These are phyloP conservation scores for Chrysolina oricalcia DNA, from an alignment of 2,888 invertebrate genomes.

Conservation along the genomic window DNA sequence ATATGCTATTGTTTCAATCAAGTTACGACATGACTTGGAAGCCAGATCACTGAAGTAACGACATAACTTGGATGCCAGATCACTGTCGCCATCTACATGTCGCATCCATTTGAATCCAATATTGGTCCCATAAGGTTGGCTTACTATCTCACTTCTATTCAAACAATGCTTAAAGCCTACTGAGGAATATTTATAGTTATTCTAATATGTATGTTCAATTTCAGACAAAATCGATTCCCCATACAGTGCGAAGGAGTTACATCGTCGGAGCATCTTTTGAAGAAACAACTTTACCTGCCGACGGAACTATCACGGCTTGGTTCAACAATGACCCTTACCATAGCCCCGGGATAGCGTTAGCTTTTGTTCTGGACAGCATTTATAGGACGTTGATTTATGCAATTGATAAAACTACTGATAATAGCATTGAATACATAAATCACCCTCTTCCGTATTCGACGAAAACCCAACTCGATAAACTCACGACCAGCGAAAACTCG, in stretches of 20 bases:
- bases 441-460: conserved; percentile 80
- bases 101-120: too few relatives aligned
- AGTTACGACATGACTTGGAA: too few relatives aligned
- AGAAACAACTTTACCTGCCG: conserved; percentile 28
- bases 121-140: too few relatives aligned
- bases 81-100: too few relatives aligned
- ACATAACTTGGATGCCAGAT: too few relatives aligned
- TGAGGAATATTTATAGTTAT: too few relatives aligned
- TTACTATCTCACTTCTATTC: too few relatives aligned
- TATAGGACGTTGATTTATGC: conserved; percentile 67
- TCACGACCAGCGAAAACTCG: conserved; percentile 67
- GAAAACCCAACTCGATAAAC: conserved; percentile 71
- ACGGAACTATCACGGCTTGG: conserved; percentile 75
- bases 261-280: conserved; percentile 76
- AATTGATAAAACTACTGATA: background rate
- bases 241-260: conserved; percentile 67
- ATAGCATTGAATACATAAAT: conserved; percentile 73
- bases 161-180: too few relatives aligned
- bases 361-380: conserved; percentile 78
- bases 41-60: too few relatives aligned
- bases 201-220: conserved; percentile 30
- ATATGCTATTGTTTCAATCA: too few relatives aligned
- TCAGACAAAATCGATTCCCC: conserved; percentile 62
- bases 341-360: conserved; percentile 79
- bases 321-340: conserved; percentile 89